Evolutionary conservation across 2,888 invertebrate genomes (phyloP), one percentile per base, ranked within the genome.

Genomic region (Oxyscelio sp.): DNA sequence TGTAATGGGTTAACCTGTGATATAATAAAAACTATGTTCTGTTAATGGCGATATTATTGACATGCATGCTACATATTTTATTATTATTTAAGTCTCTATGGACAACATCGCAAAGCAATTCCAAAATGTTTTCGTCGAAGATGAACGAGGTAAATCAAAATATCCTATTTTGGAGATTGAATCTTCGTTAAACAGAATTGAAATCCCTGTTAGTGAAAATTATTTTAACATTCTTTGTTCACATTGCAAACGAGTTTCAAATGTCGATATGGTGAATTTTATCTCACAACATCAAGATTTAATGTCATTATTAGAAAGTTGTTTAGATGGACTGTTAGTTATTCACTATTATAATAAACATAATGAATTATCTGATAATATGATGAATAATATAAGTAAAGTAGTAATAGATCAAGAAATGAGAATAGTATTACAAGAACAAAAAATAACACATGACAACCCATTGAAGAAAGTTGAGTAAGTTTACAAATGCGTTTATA

Each of bases 321-420:
- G 4, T 45, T 45, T 45, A n/a, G 45, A 45, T 45, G 45, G 45
- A 45, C 13, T 15, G 15, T 45, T 45, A 45, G 45, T 45, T 45
- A 15, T 45, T 15, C n/a, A 45, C 17, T 45, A 45, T 45, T 45
- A 45, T 15, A 45, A 45, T 2, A 45, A 45, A 45, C 45, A 45
- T 45, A 45, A 45, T 15, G 4, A 15, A 15, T 45, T 45, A 17
- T 45, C 45, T 45, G 45, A 45, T 45, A 45, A 15, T n/a, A 45
- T 45, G 45, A 45, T 45, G 45, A 45, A n/a, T n/a, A n/a, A n/a
- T n/a, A n/a, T n/a, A n/a, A n/a, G n/a, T n/a, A n/a, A n/a, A n/a
- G n/a, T n/a, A n/a, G n/a, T n/a, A n/a, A n/a, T n/a, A n/a, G n/a
- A n/a, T n/a, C n/a, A n/a, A n/a, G n/a, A n/a, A n/a, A n/a, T n/a